Evolutionary conservation across 2,888 invertebrate genomes (phyloP), one percentile per base, ranked within the genome.

Genomic region (Rambutsinella grinnellia): DNA sequence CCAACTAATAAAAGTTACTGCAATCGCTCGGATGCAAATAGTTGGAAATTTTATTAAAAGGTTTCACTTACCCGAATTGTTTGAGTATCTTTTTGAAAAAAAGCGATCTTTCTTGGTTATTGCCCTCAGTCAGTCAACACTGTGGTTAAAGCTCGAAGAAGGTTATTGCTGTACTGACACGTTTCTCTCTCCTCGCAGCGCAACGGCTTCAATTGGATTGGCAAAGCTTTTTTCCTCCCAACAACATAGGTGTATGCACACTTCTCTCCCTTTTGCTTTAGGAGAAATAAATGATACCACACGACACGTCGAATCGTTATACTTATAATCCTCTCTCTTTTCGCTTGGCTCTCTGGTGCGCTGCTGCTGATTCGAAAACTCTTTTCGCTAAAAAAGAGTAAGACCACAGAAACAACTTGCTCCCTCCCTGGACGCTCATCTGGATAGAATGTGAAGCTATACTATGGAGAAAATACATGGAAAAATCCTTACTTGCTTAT

Each of bases 131-230:
- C 70, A 70, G 70, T 70, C 70, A 70, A 70, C 70, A 70, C 70
- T 70, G 70, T 70, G 70, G 70, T 70, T 70, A 70, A 70, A 70
- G 70, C 70, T 70, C 70, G 70, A 70, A n/a, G n/a, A n/a, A 70
- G 60, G 70, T 70, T 70, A 70, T 70, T 70, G 70, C 70, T 70
- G 70, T 70, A 70, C 70, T 70, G 70, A 70, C 70, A 70, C 70
- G 70, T 70, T 70, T 70, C 70, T 70, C 54, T 46, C 60, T 70
- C 60, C 62, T 70, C 54, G 61, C 61, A 62, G 13, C 3, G 3
- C 6, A 49, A 3, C 53, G 47, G 36, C 58, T 53, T 62, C 61
- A 62, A 44, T 53, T 70, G 28, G 54, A 70, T 62, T 70, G 70
- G 70, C 70, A 70, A 70, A 49, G n/a, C 61, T 47, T 70, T 70